Conservation (phyloP, 37 sponge, comb jelly and placozoan genomes). For the Cladorhizidae sp. region DNA sequence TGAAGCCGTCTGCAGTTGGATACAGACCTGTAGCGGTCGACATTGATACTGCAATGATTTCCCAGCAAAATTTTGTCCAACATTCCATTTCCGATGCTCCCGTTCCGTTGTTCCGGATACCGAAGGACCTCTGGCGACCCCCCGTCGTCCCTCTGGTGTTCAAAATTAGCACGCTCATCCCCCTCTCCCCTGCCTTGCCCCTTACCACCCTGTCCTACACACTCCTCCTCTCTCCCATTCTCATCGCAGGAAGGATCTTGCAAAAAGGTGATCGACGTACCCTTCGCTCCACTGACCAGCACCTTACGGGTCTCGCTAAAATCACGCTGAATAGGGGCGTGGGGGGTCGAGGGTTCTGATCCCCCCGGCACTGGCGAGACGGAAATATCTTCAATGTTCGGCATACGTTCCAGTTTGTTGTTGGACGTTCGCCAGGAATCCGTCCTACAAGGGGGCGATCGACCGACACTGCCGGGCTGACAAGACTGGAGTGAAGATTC, state of each 20-base stretch:
- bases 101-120: too few species aligned
- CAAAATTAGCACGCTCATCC: not conserved
- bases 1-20: too few species aligned
- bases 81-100: too few species aligned
- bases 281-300: not conserved
- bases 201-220: not conserved
- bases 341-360: not conserved
- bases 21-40: too few species aligned
- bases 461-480: too few species aligned
- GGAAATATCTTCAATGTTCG: not conserved
- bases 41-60: too few species aligned
- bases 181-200: not conserved
- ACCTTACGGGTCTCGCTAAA: not conserved
- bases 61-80: too few species aligned
- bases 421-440: not conserved
- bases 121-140: not conserved
- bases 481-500: not conserved
- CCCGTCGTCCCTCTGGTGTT: not conserved
- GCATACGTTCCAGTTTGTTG: not conserved
- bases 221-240: not conserved
- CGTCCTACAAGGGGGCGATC: too few species aligned
- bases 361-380: not conserved
- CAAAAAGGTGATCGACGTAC: not conserved
- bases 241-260: not conserved
- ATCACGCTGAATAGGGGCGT: not conserved